These are phyloP conservation scores for Myotis myotis DNA, from an alignment of 2,797 vertebrate species.

Conservation along the genomic window DNA sequence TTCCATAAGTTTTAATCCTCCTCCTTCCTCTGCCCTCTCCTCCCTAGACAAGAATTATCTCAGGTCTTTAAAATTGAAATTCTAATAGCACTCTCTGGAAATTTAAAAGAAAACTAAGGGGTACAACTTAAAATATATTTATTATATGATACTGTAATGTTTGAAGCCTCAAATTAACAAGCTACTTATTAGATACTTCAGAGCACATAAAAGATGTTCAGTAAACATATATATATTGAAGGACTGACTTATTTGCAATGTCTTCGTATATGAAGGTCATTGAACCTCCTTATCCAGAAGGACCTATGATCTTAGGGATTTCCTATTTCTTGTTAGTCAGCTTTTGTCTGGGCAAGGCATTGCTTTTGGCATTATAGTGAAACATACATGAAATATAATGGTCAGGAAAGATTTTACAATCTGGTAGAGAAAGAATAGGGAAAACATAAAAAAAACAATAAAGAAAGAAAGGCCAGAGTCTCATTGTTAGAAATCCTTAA, in stretches of 20 bases:
- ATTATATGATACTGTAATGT: neutral
- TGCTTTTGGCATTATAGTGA: neutral
- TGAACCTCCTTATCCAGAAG: neutral
- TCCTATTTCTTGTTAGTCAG: neutral
- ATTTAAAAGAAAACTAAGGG: neutral
- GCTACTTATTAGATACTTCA: neutral
- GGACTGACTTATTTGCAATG: constrained; percentile 22
- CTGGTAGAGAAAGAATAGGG: neutral
- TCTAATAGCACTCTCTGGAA: neutral
- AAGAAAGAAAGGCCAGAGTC: neutral
- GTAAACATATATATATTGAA: constrained; percentile 10
- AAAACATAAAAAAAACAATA: constrained; percentile 1
- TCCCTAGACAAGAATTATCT: constrained; percentile 35
- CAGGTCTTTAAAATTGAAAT: constrained; percentile 44
- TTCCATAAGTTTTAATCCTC: constrained; percentile 20
- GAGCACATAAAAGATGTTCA: constrained; percentile 5
- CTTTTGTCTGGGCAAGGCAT: neutral
- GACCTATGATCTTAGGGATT: neutral
- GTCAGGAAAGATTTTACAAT: neutral
- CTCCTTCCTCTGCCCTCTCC: neutral
- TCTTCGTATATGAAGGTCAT: neutral
- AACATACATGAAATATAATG: neutral
- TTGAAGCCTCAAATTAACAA: constrained; percentile 20
- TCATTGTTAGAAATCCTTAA: neutral
- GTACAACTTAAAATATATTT: constrained; percentile 53